These are phyloP conservation scores for Channallabes apus DNA, from an alignment of 2,797 vertebrate genomes.

Conservation along the genomic window DNA sequence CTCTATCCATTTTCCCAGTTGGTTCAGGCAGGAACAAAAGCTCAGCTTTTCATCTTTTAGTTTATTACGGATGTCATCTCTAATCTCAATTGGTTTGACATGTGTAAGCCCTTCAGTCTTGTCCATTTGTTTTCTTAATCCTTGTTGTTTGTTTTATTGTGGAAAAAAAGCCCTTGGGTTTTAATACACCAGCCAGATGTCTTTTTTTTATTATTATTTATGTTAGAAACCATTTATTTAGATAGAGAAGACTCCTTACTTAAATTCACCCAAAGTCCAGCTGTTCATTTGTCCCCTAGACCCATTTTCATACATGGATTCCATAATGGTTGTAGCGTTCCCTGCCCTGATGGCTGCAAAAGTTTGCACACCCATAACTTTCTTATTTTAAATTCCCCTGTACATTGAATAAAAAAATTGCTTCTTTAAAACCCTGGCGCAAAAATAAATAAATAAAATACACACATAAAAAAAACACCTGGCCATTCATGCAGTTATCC, in stretches of 20 bases:
- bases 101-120: slow-evolving; percentile 28
- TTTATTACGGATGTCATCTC: slow-evolving; percentile 18
- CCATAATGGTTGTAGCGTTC: not conserved
- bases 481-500: not conserved
- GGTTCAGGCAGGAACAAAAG: not conserved
- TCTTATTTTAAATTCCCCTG: not conserved
- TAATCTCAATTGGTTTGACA: slow-evolving; percentile 39
- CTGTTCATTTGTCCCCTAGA: not conserved
- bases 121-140: slow-evolving; percentile 26
- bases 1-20: slow-evolving; percentile 54
- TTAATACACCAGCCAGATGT: not conserved
- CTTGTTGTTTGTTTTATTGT: slow-evolving; percentile 11
- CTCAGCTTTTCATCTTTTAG: not conserved
- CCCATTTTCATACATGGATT: not conserved
- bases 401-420: not conserved
- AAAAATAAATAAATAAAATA: no score
- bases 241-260: not conserved
- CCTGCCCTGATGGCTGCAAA: not conserved
- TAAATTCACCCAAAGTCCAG: not conserved
- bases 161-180: not conserved
- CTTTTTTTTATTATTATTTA: not conserved
- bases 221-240: not conserved
- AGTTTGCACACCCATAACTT: not conserved
- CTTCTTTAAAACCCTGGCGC: not conserved
- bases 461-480: not conserved